A percentile compares a stretch with the other conserved stretches of the same genome.
These are phyloP conservation scores for Tipula confusa DNA, from an alignment of 2,888 invertebrate genomes.

Conservation along the genomic window DNA sequence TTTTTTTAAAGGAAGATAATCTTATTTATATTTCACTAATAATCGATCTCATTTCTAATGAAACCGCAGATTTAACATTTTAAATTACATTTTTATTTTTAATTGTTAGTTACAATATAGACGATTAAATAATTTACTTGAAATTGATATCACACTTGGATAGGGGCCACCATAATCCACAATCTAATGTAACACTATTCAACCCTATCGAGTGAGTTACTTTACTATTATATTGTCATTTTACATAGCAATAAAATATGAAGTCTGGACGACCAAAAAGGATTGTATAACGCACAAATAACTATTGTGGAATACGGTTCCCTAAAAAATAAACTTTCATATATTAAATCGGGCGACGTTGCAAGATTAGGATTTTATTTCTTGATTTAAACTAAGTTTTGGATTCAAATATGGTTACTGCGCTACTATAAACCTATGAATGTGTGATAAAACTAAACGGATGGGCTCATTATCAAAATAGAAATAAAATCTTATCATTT, in stretches of 20 bases:
- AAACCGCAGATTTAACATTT: neutral
- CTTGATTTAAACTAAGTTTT: neutral
- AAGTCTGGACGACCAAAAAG: neutral
- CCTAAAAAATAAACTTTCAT: neutral
- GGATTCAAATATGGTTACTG: neutral
- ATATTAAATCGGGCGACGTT: neutral
- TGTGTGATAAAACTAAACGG: neutral
- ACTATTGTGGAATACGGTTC: neutral
- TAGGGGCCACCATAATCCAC: neutral
- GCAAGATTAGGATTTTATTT: neutral
- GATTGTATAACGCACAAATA: neutral
- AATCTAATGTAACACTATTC: neutral
- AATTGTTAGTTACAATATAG: neutral
- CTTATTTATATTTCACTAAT: neutral
- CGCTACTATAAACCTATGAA: neutral
- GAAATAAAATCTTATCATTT: neutral
- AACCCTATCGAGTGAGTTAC: neutral
- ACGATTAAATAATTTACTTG: neutral
- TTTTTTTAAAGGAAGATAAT: neutral
- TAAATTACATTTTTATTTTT: neutral
- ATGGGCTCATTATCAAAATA: neutral
- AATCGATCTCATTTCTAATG: neutral
- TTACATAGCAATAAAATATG: neutral
- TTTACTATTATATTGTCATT: no score
- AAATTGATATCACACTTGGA: neutral